Percentiles rank a stretch among this genome's conserved stretches.
These are phyloP conservation scores for Chrysogorgia sp. DNA, from an alignment of 92 coral and sea anemone species.

Conservation along the genomic window DNA sequence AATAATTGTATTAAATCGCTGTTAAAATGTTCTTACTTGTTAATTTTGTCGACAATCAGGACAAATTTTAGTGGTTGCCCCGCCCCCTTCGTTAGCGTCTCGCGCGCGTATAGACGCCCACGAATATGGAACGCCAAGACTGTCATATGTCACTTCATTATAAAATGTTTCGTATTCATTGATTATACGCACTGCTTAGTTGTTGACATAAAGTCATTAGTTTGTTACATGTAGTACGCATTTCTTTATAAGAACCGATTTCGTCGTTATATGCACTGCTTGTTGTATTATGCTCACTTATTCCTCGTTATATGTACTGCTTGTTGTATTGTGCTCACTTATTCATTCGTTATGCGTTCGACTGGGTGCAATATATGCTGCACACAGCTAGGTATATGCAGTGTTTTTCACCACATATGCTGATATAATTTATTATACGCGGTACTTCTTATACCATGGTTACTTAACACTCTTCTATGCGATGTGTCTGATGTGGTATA, in stretches of 20 bases:
- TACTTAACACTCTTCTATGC: neutral
- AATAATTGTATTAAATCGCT: no score
- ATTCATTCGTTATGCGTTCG: constrained; percentile 9
- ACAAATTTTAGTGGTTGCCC: no score
- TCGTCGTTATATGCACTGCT: constrained; percentile 2
- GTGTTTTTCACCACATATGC: neutral
- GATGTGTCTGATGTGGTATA: constrained; percentile 7
- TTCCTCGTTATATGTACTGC: constrained; percentile 6
- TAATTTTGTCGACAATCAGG: no score
- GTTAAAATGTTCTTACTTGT: no score
- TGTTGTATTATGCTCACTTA: neutral
- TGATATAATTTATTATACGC: no score
- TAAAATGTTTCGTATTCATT: no score
- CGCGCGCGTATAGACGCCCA: no score
- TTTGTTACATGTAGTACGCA: constrained; percentile 6
- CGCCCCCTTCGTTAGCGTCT: no score
- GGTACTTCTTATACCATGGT: no score
- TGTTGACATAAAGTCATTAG: constrained; percentile 4
- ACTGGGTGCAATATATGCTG: constrained; percentile 7
- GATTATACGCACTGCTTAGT: no score
- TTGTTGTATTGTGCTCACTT: neutral
- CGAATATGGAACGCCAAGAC: no score
- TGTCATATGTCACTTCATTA: no score
- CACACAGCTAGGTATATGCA: constrained; percentile 9
- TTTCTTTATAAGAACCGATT: constrained; percentile 9